These are phyloP conservation scores for Bovichtus diacanthus DNA, from an alignment of 2,797 vertebrate genomes.

Conservation along the genomic window DNA sequence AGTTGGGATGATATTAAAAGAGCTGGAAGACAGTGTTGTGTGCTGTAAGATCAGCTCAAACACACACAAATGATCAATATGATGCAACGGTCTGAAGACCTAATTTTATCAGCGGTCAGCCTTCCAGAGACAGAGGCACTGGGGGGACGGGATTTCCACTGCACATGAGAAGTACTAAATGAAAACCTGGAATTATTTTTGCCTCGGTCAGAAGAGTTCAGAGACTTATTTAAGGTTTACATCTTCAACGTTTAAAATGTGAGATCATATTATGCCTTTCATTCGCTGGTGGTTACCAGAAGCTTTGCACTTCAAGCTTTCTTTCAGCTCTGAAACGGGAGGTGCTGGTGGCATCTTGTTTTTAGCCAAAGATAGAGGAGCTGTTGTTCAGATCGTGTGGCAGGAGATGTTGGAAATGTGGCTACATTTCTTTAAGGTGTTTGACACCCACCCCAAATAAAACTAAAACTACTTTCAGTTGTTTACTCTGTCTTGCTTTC, in stretches of 20 bases:
- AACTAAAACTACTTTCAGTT: background rate
- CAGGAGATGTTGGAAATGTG: constrained; percentile 3
- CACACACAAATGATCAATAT: background rate
- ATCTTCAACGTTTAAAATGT: constrained; percentile 5
- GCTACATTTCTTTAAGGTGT: background rate
- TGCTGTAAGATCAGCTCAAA: background rate
- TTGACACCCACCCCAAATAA: background rate
- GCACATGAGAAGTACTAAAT: background rate
- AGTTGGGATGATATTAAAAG: background rate
- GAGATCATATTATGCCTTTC: constrained; percentile 5
- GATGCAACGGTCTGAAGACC: constrained; percentile 6
- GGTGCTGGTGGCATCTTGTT: background rate
- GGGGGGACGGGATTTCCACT: background rate
- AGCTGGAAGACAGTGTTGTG: background rate
- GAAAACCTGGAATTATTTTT: constrained; percentile 16
- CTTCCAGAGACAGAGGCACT: constrained; percentile 4
- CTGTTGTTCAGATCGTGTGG: background rate
- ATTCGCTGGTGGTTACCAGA: constrained; percentile 10
- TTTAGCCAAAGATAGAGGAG: background rate
- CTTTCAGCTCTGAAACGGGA: background rate
- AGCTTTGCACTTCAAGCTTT: constrained; percentile 1
- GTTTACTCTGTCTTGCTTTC: background rate
- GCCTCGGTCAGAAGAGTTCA: background rate
- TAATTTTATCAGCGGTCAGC: constrained; percentile 19
- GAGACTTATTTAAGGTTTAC: constrained; percentile 12